A percentile compares a stretch with the other conserved stretches of the same genome.
phyloP scores from a whole-genome alignment of 2,888 invertebrate species.

The Subacronicta megacephala region DNA sequence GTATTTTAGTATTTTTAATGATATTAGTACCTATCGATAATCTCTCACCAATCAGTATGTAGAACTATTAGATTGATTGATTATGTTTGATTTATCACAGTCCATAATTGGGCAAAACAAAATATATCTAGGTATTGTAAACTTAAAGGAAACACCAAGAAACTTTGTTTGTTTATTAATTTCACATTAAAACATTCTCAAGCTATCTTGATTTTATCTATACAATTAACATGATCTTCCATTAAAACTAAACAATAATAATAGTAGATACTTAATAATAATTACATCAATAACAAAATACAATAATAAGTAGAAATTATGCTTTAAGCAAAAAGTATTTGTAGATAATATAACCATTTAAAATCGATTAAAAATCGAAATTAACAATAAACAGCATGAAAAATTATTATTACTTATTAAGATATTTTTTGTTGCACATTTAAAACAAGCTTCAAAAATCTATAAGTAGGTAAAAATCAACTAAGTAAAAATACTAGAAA shows the following conservation, averaged over 20 bases:
- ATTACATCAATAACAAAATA: slow-evolving; percentile 58
- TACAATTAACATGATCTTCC: slow-evolving; percentile 69
- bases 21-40: too few species aligned
- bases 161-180: slow-evolving; percentile 78
- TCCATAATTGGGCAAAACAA: too few species aligned
- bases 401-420: slow-evolving; percentile 27
- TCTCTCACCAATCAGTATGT: too few species aligned
- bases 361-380: slow-evolving; percentile 51
- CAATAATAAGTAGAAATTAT: slow-evolving; percentile 47
- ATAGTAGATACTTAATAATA: slow-evolving; percentile 55
- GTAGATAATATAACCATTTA: slow-evolving; percentile 39
- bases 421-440: slow-evolving; percentile 9
- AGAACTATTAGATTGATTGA: too few species aligned
- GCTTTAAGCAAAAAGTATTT: slow-evolving; percentile 66
- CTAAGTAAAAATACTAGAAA: slow-evolving; percentile 42
- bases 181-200: slow-evolving; percentile 79
- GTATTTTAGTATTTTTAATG: too few species aligned
- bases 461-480: slow-evolving; percentile 17
- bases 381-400: slow-evolving; percentile 36
- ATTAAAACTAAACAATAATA: slow-evolving; percentile 67
- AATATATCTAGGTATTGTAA: not conserved
- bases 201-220: slow-evolving; percentile 73
- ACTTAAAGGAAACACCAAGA: slow-evolving; percentile 47
- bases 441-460: slow-evolving; percentile 34
- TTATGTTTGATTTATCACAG: too few species aligned